A percentile compares a stretch with the other conserved stretches of the same genome.
These are phyloP conservation scores for Tauraco erythrolophus DNA, from an alignment of 2,113 vertebrate species.

Conservation along the genomic window DNA sequence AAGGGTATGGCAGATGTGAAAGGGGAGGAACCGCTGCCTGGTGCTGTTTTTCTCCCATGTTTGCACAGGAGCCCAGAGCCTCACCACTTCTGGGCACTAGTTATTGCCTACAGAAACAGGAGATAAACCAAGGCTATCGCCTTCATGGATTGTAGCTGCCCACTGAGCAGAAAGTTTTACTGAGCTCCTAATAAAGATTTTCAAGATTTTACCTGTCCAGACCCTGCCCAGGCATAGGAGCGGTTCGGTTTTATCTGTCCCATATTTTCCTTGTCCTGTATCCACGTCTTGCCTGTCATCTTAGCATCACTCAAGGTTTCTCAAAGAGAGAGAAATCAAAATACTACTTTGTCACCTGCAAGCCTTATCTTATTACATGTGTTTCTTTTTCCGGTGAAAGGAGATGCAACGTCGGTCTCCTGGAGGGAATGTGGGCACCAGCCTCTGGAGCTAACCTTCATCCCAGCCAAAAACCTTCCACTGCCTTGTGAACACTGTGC, in stretches of 20 bases:
- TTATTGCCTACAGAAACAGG: not conserved
- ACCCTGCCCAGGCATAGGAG: not conserved
- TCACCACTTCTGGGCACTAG: not conserved
- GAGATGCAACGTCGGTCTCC: accelerated
- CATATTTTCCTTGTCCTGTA: not conserved
- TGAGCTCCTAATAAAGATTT: not conserved
- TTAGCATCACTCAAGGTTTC: not conserved
- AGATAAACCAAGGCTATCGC: not conserved
- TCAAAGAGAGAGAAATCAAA: not conserved
- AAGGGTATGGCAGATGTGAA: not conserved
- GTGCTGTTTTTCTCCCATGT: not conserved
- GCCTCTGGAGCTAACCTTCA: not conserved
- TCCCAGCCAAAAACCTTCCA: not conserved
- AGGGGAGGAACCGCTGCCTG: not conserved
- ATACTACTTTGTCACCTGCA: too few relatives aligned
- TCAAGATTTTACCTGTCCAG: not conserved
- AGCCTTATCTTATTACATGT: not conserved
- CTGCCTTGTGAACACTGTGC: not conserved
- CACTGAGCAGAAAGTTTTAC: not conserved
- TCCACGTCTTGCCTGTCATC: not conserved
- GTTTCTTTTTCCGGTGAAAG: not conserved
- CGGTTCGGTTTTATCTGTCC: not conserved
- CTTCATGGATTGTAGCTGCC: not conserved
- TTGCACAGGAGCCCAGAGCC: not conserved
- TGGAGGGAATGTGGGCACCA: not conserved